Evolutionary conservation across 2,113 vertebrate genomes (phyloP), one percentile per base, ranked within the genome.

Genomic region (Cyphomyrus discorhynchus): DNA sequence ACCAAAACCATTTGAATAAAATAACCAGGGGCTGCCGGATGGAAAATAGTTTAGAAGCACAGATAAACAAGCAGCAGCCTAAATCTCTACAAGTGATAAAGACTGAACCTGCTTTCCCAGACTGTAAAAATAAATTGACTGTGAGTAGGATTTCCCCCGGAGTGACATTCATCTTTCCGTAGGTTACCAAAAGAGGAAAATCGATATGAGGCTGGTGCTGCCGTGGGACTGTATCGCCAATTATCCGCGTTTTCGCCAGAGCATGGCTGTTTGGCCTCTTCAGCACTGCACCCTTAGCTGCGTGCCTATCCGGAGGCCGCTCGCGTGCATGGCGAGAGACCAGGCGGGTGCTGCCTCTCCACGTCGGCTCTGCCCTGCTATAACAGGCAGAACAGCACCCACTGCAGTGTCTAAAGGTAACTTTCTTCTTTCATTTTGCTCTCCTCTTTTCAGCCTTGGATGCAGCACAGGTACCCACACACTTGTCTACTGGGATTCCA

Each of bases 41-140:
- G 74, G 74, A 80, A 80, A 80, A 42, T 80, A 80, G 35, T 80
- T 42, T 80, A 80, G 35, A 39, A 7, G 35, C 5, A 42, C 74
- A 42, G 31, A 80, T 80, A 80, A 80, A 80, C 74, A 35, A 80
- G 74, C 31, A 42, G 62, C 13, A 8, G 35, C 35, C 74, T 39
- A 80, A 80, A 80, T 80, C 74, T 80, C 74, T 42, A 42, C 74
- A 39, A 39, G 35, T 42, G 35, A 42, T 80, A 80, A 80, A 80
- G 74, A 80, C 74, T 35, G 74, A 77, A 39, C 70, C 35, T 35
- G 27, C 35, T 80, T 80, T 80, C 11, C 74, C 1, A 42, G 74
- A 80, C 74, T 42, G 74, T 80, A 80, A 42, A 42, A 80, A 42
- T 80, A 80, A 80, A 80, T 80, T 80, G 74, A 80, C 74, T 80